phyloP scores from a whole-genome alignment of 2,888 invertebrate species.

The Cosmorhoe ocellata region DNA sequence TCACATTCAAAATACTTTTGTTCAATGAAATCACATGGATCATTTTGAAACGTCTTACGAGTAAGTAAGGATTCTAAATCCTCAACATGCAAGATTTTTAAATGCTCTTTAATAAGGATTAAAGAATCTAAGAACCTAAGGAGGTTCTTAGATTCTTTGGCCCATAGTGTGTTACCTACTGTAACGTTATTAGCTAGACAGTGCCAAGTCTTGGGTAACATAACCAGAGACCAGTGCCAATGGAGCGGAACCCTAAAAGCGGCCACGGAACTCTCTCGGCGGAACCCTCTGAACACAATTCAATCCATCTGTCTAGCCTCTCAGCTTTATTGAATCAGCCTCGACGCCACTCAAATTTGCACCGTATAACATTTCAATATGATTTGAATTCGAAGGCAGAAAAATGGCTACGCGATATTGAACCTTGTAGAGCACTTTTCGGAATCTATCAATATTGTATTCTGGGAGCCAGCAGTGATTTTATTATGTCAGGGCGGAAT shows the following conservation, averaged over 20 bases:
- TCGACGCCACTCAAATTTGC: conserved; percentile 38
- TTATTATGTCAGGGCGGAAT: not conserved
- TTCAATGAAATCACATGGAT: no score
- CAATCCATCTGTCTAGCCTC: conserved; percentile 45
- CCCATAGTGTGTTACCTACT: no score
- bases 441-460: conserved; percentile 19
- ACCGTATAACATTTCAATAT: conserved; percentile 39
- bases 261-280: conserved; percentile 32
- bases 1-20: no score
- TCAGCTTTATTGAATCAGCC: conserved; percentile 49
- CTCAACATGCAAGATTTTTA: no score
- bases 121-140: no score
- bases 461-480: not conserved
- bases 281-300: conserved; percentile 46
- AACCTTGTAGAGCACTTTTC: conserved; percentile 21
- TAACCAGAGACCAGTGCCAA: not conserved
- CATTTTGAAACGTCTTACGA: no score
- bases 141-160: no score
- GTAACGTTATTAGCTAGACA: no score
- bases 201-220: no score
- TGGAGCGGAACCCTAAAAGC: conserved; percentile 13
- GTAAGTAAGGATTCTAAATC: no score
- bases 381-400: conserved; percentile 38
- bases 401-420: conserved; percentile 11
- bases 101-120: no score